These are phyloP conservation scores for Gila robusta DNA, from an alignment of 2,797 vertebrate genomes.

Conservation along the genomic window DNA sequence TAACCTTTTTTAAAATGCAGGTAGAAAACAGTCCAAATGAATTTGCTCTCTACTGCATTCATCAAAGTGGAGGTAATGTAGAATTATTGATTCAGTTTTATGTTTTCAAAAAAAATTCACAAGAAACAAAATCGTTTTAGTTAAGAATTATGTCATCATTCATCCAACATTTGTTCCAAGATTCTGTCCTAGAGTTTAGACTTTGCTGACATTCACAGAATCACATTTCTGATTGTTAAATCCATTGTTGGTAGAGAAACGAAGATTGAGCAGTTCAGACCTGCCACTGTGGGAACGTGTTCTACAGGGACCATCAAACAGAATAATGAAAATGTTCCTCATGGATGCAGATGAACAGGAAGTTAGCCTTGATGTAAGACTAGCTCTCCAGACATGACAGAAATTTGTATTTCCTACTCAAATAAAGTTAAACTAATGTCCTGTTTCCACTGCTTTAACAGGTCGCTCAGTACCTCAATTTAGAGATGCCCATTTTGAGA, in stretches of 20 bases:
- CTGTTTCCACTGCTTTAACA: slow-evolving; percentile 60
- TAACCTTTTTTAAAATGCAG: slow-evolving; percentile 66
- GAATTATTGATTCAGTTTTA: neutral
- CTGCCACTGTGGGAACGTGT: slow-evolving; percentile 90
- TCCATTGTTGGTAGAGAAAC: slow-evolving; percentile 76
- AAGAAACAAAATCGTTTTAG: neutral
- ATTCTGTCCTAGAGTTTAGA: neutral
- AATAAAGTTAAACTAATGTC: neutral
- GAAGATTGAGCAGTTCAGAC: slow-evolving; percentile 82
- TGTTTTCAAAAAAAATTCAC: too few relatives aligned
- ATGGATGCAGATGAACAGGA: slow-evolving; percentile 91
- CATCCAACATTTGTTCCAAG: neutral
- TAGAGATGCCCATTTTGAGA: slow-evolving; percentile 88
- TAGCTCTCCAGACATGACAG: neutral
- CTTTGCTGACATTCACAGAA: neutral
- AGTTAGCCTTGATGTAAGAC: slow-evolving; percentile 89
- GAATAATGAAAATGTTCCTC: slow-evolving; percentile 89
- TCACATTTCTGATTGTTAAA: neutral
- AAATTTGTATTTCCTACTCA: neutral
- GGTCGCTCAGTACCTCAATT: slow-evolving; percentile 93
- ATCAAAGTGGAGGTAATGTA: slow-evolving; percentile 82
- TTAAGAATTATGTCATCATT: neutral
- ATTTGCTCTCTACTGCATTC: slow-evolving; percentile 85
- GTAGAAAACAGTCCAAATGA: slow-evolving; percentile 84
- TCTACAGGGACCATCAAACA: slow-evolving; percentile 89